Base-by-base conservation (phyloP, 2,113 vertebrate genomes). In the Zingel zingel region DNA sequence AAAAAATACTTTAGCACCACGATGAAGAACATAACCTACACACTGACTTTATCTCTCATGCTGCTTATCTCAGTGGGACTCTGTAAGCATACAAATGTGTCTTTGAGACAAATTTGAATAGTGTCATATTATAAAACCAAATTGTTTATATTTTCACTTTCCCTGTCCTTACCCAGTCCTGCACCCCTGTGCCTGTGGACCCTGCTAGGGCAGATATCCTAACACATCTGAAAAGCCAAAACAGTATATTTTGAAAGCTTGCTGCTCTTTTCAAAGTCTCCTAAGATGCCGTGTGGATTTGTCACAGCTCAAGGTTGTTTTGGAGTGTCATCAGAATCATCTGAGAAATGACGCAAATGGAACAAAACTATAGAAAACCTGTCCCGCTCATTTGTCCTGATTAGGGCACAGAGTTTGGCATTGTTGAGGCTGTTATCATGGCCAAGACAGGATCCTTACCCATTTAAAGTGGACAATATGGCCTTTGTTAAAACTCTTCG, bases 341-440 rank as follows among this genome's bases (percentile, higher is more conserved):
- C 79, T 76, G 71, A 85, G 48, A 82, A 85, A 87, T 39, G 2
- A 68, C 48, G 64, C 63, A 72, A 89, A 81, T 81, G 30, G 77
- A 84, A 73, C 48, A 43, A 81, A 88, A 87, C 65, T 57, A 81
- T 72, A 62, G 63, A 86, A 72, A 82, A 79, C 43, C 48, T 50
- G 50, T 75, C 39, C 12, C 9, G 5, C 72, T 83, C 68, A 69
- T 84, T 90, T 86, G 58, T 79, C 64, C 51, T 63, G 74, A 86
- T 83, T 70, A 68, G 63, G 69, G 71, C 27, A 3, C 51, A 12
- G 58, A 50, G 25, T 79, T 70, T 47, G 57, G 56, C 69, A 89
- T 87, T 88, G 88, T 90, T 58, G 65, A 56, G 59, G 68, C 82
- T 56, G 85, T 93, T 94, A 93, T 93, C 89, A 61, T n/a, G 65